Base-by-base conservation (phyloP, 2,113 vertebrate genomes). In the Grammomys surdaster region DNA sequence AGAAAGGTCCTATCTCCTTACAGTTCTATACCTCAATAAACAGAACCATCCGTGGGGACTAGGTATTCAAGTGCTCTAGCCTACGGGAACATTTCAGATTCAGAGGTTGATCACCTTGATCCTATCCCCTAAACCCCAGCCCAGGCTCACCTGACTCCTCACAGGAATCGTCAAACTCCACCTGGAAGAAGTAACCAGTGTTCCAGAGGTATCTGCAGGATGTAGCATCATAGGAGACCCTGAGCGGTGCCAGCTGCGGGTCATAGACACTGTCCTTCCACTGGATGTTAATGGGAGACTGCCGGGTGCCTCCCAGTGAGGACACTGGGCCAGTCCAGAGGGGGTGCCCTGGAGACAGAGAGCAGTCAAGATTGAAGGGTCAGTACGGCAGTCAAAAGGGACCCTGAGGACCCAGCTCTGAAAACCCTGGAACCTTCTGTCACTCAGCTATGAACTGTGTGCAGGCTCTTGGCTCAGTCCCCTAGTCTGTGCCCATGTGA, bases 171-270 rank as follows among this genome's bases (percentile, higher is more conserved):
- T 99, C 99, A 7, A 99, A 99, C 94, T 99, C 99, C 2, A 99
- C 99, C 94, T 99, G 99, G 98, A 99, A 99, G 11, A 99, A 99
- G 97, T 99, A 99, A 1, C 99, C 99, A 0, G 99, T 99, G 97
- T 99, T 99, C 99, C 99, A 99, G 96, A 99, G 98, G 88, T 99
- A 98, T 7, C 99, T 99, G 96, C 99, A 99, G 0, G 99, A 98
- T 0, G 98, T 73, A 0, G 99, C 99, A 76, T 99, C 98, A 0
- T 99, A 99, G 76, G 96, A 95, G 19, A 98, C 97, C 13, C 96
- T 98, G 95, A 99, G 97, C 0, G 99, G 99, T 93, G 98, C 98
- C 97, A 99, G 98, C 2, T 97, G 77, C 0, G 99, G 98, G 90
- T 99, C 99, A 0, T 99, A 99, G 92, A 99, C 77, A 0, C 99